Evolutionary conservation across 2,113 vertebrate genomes (phyloP).

Genomic region (Mionectes macconnelli): DNA sequence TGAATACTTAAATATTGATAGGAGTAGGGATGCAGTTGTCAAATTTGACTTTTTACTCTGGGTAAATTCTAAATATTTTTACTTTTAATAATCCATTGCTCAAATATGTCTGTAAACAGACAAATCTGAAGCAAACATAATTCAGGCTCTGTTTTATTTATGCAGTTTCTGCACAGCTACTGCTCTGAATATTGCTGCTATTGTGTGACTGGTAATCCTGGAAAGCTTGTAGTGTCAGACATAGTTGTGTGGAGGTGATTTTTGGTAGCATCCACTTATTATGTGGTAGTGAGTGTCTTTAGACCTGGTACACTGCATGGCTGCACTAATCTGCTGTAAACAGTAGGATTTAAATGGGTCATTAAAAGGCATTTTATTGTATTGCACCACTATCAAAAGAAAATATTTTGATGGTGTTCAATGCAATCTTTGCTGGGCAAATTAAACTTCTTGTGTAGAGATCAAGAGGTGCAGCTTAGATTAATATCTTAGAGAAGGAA

Average conservation of each 20-base stretch:
- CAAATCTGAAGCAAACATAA: background rate
- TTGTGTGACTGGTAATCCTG: background rate
- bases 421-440: slow-evolving; percentile 6
- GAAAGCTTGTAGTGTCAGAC: background rate
- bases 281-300: background rate
- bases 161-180: background rate
- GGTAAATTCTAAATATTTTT: background rate
- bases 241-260: background rate
- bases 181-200: background rate
- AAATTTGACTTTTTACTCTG: background rate
- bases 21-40: background rate
- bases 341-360: background rate
- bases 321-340: background rate
- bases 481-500: slow-evolving; percentile 40
- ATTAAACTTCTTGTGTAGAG: slow-evolving; percentile 42
- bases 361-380: background rate
- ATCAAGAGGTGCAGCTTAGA: slow-evolving; percentile 36
- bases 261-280: background rate
- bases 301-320: background rate
- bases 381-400: background rate
- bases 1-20: background rate
- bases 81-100: background rate
- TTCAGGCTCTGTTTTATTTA: background rate
- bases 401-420: slow-evolving; percentile 12
- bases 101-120: background rate